Conservation (phyloP, 2,113 vertebrate genomes). For the Tichodroma muraria region DNA sequence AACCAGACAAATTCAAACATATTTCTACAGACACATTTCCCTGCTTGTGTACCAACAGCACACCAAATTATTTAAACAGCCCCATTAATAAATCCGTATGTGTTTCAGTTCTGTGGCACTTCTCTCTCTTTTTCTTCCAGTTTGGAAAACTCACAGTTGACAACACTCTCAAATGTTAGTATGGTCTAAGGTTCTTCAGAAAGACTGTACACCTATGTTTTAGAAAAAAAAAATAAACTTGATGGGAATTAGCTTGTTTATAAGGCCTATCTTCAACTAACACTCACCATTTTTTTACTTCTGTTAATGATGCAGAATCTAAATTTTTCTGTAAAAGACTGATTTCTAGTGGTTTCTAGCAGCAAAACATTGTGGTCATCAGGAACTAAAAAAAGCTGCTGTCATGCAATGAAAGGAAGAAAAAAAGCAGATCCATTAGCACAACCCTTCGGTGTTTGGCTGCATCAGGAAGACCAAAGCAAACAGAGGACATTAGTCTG, state of each 20-base stretch:
- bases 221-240: neutral
- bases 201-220: neutral
- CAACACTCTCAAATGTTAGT: neutral
- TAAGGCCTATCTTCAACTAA: neutral
- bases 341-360: neutral
- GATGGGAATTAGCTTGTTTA: neutral
- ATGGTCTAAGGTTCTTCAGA: neutral
- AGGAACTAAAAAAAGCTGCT: neutral
- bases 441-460: neutral
- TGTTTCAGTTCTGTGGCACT: neutral
- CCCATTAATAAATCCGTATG: neutral
- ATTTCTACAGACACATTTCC: neutral
- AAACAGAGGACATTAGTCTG: neutral
- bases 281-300: neutral
- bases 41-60: neutral
- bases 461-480: neutral
- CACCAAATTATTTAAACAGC: neutral
- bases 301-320: neutral
- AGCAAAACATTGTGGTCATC: neutral
- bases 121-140: neutral
- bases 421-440: neutral
- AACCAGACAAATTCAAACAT: neutral
- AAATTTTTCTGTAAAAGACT: neutral
- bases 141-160: neutral
- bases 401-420: neutral